These are phyloP conservation scores for Plectrocnemia conspersa DNA, from an alignment of 1,140 invertebrate genomes.

Conservation along the genomic window DNA sequence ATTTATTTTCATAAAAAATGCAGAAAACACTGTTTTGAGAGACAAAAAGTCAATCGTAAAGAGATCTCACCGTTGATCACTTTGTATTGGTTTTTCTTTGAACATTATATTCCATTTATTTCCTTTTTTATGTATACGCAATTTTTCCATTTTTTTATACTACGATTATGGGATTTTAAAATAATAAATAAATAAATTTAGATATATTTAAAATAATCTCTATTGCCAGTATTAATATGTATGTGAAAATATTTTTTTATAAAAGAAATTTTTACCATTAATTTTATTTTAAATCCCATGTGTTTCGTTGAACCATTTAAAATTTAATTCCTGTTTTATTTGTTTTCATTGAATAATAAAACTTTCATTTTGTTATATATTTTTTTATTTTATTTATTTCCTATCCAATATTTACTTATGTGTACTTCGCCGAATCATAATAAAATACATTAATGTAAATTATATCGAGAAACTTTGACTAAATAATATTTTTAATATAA, in stretches of 20 bases:
- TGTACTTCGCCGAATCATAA: no score
- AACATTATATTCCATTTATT: constrained; percentile 13
- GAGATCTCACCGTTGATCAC: constrained; percentile 8
- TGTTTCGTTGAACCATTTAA: constrained; percentile 32
- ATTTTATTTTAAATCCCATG: constrained; percentile 18
- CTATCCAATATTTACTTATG: no score
- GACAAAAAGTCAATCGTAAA: no score
- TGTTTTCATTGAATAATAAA: constrained; percentile 34
- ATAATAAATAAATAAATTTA: no score
- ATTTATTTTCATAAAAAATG: no score
- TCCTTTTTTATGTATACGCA: no score
- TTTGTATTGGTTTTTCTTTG: constrained; percentile 13
- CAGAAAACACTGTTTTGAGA: no score
- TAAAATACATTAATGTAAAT: no score
- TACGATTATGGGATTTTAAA: no score
- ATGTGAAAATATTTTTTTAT: neutral
- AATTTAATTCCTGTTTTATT: constrained; percentile 32
- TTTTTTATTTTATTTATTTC: constrained; percentile 24
- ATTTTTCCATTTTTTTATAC: no score
- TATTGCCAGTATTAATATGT: constrained; percentile 21
- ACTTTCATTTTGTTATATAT: constrained; percentile 28
- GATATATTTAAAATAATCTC: constrained; percentile 21
- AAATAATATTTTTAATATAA: no score
- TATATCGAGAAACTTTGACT: no score
- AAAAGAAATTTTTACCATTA: constrained; percentile 12